Percentiles rank a stretch among this genome's conserved stretches.
These are phyloP conservation scores for Siphamia tubifer DNA, from an alignment of 2,113 vertebrate species.

Conservation along the genomic window DNA sequence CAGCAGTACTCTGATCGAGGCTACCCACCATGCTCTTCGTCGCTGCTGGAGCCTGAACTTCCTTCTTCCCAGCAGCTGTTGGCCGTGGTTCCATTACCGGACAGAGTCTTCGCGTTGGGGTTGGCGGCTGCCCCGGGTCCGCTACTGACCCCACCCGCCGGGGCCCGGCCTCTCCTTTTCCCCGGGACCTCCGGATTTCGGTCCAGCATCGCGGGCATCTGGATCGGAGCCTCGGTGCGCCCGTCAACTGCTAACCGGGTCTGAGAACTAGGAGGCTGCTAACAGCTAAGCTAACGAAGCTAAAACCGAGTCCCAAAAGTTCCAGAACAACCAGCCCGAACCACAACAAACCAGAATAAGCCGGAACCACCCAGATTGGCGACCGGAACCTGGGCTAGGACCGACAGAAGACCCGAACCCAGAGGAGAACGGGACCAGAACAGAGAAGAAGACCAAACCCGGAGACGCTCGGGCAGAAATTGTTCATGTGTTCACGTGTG, in stretches of 20 bases:
- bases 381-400: no score
- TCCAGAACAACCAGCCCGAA: slow-evolving; percentile 7
- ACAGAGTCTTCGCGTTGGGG: slow-evolving; percentile 85
- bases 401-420: no score
- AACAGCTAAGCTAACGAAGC: no score
- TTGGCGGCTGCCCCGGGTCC: slow-evolving; percentile 25
- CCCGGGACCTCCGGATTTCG: slow-evolving; percentile 87
- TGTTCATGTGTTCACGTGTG: no score
- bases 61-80: slow-evolving; percentile 90
- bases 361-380: background rate
- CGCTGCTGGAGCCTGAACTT: slow-evolving; percentile 91
- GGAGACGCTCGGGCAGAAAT: no score
- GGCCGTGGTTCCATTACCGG: slow-evolving; percentile 85
- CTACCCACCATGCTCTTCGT: slow-evolving; percentile 92
- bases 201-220: slow-evolving; percentile 92
- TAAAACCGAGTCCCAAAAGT: slow-evolving; percentile 24
- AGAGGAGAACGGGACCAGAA: no score
- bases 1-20: slow-evolving; percentile 50
- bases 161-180: slow-evolving; percentile 86
- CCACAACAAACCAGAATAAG: background rate
- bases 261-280: no score
- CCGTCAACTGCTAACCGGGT: no score
- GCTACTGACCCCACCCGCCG: slow-evolving; percentile 38
- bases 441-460: no score
- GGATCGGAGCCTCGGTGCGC: no score